Conservation (phyloP, 2,888 invertebrate genomes). For the Scaeva pyrastri region DNA sequence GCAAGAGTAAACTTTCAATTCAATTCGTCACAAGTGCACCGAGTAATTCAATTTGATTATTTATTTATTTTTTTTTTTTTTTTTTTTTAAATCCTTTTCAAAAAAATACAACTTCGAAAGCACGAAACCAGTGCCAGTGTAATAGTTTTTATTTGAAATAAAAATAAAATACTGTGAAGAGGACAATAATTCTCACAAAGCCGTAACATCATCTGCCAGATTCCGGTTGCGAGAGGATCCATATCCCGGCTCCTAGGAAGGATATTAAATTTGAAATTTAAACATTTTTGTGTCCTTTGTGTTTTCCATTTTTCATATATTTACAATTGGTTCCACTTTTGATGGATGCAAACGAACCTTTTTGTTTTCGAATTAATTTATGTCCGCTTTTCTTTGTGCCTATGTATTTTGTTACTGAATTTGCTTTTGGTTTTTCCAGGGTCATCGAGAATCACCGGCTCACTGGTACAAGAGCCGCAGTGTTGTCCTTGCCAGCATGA, state of each 20-base stretch:
- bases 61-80: no score
- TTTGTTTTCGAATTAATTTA: not conserved
- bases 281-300: constrained; percentile 13
- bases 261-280: constrained; percentile 30
- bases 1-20: not conserved
- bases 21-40: not conserved
- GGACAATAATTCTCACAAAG: not conserved
- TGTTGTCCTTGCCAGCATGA: constrained; percentile 94
- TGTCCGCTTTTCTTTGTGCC: not conserved
- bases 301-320: not conserved
- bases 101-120: not conserved
- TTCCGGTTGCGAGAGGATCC: no score
- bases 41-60: not conserved
- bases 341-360: not conserved
- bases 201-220: not conserved
- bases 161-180: not conserved
- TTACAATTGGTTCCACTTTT: constrained; percentile 3
- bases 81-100: not conserved
- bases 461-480: constrained; percentile 95
- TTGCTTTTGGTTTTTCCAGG: constrained; percentile 78
- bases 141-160: constrained; percentile 23
- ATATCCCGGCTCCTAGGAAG: not conserved
- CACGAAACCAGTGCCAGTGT: not conserved
- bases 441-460: constrained; percentile 85
- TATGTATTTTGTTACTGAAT: constrained; percentile 26